phyloP scores from a whole-genome alignment of 1,140 invertebrate species.

The Drosophila mayri region DNA sequence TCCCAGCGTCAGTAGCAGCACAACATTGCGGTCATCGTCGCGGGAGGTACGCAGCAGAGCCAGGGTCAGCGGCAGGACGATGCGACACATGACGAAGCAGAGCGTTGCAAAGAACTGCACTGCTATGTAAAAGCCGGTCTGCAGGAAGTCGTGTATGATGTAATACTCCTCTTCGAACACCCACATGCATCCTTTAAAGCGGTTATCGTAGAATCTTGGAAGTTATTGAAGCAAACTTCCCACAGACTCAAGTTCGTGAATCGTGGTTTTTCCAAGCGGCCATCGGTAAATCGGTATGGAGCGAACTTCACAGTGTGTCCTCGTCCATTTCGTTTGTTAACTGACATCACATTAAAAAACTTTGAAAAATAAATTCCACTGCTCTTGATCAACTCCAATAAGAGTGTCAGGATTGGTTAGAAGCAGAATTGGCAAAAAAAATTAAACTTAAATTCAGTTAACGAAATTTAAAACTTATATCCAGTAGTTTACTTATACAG shows the following conservation, averaged over 20 bases:
- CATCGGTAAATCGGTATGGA: too few species aligned
- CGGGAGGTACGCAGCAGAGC: slow-evolving; percentile 91
- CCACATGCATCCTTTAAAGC: slow-evolving; percentile 95
- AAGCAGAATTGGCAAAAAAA: too few species aligned
- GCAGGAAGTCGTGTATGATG: slow-evolving; percentile 92
- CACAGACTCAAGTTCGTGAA: slow-evolving; percentile 95
- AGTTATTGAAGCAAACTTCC: slow-evolving; percentile 95
- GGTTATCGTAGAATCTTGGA: slow-evolving; percentile 92
- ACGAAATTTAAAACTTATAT: too few species aligned
- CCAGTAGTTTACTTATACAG: too few species aligned
- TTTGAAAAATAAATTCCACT: too few species aligned
- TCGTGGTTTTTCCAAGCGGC: slow-evolving; percentile 90
- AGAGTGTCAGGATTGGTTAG: too few species aligned
- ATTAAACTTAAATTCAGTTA: too few species aligned
- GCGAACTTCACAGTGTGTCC: too few species aligned
- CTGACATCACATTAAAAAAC: too few species aligned
- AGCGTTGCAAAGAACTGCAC: slow-evolving; percentile 97
- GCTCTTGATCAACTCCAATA: too few species aligned
- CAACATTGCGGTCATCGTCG: slow-evolving; percentile 91
- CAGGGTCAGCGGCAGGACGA: slow-evolving; percentile 90
- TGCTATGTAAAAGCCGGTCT: slow-evolving; percentile 95
- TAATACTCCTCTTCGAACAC: slow-evolving; percentile 97
- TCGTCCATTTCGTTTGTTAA: too few species aligned
- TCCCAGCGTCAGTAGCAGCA: slow-evolving; percentile 90
- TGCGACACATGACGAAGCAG: slow-evolving; percentile 91